phyloP scores from a whole-genome alignment of 2,113 vertebrate species.

The Rhynchopsitta pachyrhyncha region DNA sequence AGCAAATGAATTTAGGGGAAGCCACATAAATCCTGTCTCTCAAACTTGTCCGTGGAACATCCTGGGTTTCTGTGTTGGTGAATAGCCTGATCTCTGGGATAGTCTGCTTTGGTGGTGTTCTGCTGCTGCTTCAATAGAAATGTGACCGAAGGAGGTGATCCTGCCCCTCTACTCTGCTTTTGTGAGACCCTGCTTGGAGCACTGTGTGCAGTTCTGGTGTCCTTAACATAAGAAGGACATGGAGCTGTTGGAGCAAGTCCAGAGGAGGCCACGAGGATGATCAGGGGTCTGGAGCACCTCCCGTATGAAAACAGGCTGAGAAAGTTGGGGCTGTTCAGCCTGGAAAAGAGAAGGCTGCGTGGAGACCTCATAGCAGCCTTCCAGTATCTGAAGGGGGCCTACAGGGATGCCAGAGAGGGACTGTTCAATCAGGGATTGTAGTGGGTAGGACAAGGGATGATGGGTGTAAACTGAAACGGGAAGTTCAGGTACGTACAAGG shows the following conservation, averaged over 20 bases:
- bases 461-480: too few species aligned
- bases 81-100: not conserved
- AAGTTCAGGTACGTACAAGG: too few species aligned
- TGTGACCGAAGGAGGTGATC: not conserved
- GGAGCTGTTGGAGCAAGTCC: not conserved
- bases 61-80: not conserved
- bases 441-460: too few species aligned
- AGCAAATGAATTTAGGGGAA: not conserved
- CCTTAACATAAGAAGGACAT: not conserved
- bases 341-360: not conserved
- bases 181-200: not conserved
- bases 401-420: not conserved
- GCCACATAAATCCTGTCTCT: not conserved
- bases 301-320: not conserved
- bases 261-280: not conserved
- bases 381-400: not conserved
- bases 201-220: not conserved
- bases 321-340: not conserved
- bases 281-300: not conserved
- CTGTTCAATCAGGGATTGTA: not conserved
- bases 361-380: not conserved
- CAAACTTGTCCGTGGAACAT: accelerated
- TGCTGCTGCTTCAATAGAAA: not conserved
- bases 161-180: not conserved
- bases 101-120: not conserved